These are phyloP conservation scores for Pelvicachromis taeniatus DNA, from an alignment of 2,113 vertebrate genomes.

Conservation along the genomic window DNA sequence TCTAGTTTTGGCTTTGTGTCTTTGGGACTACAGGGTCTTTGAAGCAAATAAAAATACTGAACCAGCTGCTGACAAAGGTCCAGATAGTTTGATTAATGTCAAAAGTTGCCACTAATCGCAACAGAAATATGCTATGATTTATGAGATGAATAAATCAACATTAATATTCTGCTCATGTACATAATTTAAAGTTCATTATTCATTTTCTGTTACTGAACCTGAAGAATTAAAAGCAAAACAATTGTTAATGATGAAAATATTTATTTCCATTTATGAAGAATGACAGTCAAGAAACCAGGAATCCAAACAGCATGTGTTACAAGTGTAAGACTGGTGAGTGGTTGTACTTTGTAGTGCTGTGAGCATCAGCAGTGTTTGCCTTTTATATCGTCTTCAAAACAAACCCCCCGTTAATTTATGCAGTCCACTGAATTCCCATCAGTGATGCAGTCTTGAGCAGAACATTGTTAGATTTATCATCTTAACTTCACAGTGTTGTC, in stretches of 20 bases:
- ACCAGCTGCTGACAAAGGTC: not conserved
- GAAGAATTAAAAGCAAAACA: not conserved
- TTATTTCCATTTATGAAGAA: not conserved
- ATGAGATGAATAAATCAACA: not conserved
- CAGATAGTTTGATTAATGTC: not conserved
- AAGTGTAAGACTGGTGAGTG: not conserved
- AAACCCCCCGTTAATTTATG: not conserved
- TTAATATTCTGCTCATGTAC: not conserved
- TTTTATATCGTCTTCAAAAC: not conserved
- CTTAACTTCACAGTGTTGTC: not conserved
- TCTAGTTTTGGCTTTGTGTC: not conserved
- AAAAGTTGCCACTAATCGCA: not conserved
- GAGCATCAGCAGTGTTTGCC: not conserved
- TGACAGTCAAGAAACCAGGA: not conserved
- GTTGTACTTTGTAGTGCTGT: not conserved
- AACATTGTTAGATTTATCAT: not conserved
- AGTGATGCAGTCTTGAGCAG: not conserved
- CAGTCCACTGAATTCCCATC: not conserved
- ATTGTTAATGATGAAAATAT: not conserved
- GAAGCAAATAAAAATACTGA: not conserved
- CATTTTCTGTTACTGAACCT: not conserved
- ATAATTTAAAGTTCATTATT: not conserved
- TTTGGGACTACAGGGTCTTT: not conserved
- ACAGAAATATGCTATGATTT: not conserved
- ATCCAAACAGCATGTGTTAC: not conserved